Evolutionary conservation across 2,797 vertebrate genomes (phyloP), one percentile per base, ranked within the genome.

Genomic region (Bufotes viridis): DNA sequence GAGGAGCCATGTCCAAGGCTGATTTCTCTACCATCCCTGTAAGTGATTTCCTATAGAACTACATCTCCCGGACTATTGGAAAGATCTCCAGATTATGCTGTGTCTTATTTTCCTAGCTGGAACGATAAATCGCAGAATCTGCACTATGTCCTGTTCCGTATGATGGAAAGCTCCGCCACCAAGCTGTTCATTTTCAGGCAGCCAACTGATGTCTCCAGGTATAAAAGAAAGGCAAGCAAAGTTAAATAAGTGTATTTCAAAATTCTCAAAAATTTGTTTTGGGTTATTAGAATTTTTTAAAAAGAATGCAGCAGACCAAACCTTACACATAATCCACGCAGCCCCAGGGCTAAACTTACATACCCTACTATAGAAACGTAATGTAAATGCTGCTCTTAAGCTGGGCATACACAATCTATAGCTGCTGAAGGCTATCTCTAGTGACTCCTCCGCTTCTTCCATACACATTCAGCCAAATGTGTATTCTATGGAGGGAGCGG

Each of bases 11-110:
- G 94, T 11, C 95, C 96, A 24, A 94, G 95, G 7, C 95, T 98
- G 88, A 97, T 97, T 93, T 97, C 98, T 90, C 94, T 99, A 83
- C 98, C 98, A 0, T 98, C 97, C 91, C 93, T 99, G 98, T 99
- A 95, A 94, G 98, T 97, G 84, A 0, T 65, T 24, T 61, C 91
- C n/a, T n/a, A 57, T 78, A 67, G 13, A 13, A 4, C 74, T n/a
- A 3, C 58, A 15, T 76, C 14, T 26, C n/a, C 18, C 34, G 11
- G 42, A 29, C 7, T 7, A 29, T 34, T 34, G 22, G 1, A 24
- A 6, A 15, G 26, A 11, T 17, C n/a, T 49, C 22, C 0, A 6
- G 14, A 5, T 84, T 88, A 1, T 12, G 10, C 7, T 20, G 24
- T 85, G 0, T 65, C 15, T 12, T 53, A 6, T 63, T 14, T 83